Base-by-base conservation (phyloP, 2,888 invertebrate genomes). In the Mesochorus sp. region DNA sequence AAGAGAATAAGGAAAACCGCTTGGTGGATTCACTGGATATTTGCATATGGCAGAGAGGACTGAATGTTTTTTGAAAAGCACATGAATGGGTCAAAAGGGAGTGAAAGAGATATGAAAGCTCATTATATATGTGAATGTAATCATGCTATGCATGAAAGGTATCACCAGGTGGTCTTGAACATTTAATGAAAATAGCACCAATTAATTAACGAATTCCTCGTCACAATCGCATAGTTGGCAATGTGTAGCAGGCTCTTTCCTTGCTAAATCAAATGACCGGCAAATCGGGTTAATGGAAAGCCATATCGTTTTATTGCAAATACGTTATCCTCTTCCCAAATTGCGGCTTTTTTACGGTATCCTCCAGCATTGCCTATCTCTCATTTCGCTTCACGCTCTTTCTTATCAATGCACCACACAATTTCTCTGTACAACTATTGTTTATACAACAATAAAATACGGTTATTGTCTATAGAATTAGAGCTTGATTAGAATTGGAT, bases 171-270 rank as follows among this genome's bases (percentile, higher is more conserved):
- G 73, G 55, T 66, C 70, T 61, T 53, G 51, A n/a, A 73, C 72
- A 57, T 78, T 81, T 76, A 76, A 80, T 78, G 81, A 80, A 81
- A 81, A 81, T 80, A 80, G 80, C 81, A 67, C 70, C 81, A 73
- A 81, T 81, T 81, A 81, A 81, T 81, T 81, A 81, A 81, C 78
- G 78, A 81, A 81, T 80, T 68, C 77, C 76, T 80, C 73, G 76
- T 73, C 72, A 68, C 75, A 70, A 72, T 79, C 79, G 74, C 39
- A 72, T n/a, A 74, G 74, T 74, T 74, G 64, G 57, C 71, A 77
- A 74, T 78, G 73, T 51, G 39, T 49, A 57, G 31, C 57, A 59
- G 49, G 21, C 53, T 47, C 26, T 47, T 28, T 37, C 31, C 28
- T 10, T 19, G 61, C 34, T 37, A 55, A 34, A 53, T 31, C 66